These are phyloP conservation scores for Holacanthus passer DNA, from an alignment of 2,113 vertebrate species.

Conservation along the genomic window DNA sequence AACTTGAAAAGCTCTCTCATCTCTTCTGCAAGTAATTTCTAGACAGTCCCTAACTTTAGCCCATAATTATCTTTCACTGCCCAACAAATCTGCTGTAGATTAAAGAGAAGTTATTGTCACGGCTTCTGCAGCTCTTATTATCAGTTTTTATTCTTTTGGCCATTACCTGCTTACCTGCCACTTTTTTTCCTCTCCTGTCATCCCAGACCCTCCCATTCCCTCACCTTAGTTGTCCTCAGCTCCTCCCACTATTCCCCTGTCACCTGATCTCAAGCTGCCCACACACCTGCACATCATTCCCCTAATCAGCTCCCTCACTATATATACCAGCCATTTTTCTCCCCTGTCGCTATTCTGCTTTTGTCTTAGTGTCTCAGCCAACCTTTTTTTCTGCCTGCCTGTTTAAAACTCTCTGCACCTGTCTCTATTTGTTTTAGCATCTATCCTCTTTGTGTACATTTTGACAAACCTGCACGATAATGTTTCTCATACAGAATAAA, in stretches of 20 bases:
- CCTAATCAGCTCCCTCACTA: background rate
- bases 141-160: background rate
- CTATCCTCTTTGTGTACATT: background rate
- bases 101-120: background rate
- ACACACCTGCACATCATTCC: background rate
- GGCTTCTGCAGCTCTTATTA: background rate
- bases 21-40: too few species aligned
- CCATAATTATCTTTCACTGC: background rate
- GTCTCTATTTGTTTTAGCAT: background rate
- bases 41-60: too few species aligned
- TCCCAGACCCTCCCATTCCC: background rate
- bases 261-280: too few species aligned
- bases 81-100: background rate
- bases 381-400: too few species aligned
- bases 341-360: background rate
- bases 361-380: too few species aligned
- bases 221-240: background rate
- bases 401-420: background rate
- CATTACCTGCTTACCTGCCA: background rate
- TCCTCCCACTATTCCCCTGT: conserved; percentile 2
- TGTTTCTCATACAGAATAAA: too few species aligned
- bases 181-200: background rate
- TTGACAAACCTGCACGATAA: conserved; percentile 4
- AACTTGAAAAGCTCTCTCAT: too few species aligned
- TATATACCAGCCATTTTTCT: background rate